These are phyloP conservation scores for Euphonia xanthogaster DNA, from an alignment of 2,797 vertebrate genomes.

Conservation along the genomic window DNA sequence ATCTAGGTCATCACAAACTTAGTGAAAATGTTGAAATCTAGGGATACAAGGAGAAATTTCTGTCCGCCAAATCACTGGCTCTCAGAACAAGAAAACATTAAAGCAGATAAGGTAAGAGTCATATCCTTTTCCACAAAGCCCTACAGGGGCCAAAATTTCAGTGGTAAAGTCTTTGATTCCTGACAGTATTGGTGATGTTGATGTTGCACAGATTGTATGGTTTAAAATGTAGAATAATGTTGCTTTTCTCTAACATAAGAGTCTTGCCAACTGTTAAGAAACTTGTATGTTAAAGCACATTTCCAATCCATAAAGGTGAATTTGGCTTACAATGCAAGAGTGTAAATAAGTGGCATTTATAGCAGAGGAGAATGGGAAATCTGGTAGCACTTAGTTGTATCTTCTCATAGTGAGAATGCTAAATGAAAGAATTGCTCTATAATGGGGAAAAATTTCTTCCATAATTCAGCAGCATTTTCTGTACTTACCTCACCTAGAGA, in stretches of 20 bases:
- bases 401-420: not conserved
- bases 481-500: not conserved
- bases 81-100: constrained; percentile 95
- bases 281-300: not conserved
- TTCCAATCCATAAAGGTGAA: not conserved
- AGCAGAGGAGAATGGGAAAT: not conserved
- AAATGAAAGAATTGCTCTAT: not conserved
- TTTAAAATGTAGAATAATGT: not conserved
- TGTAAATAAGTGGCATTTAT: not conserved
- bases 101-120: constrained; percentile 90
- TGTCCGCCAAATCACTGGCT: constrained; percentile 96
- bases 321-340: not conserved
- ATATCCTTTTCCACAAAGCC: not conserved
- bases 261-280: not conserved
- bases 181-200: not conserved
- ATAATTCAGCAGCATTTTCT: not conserved
- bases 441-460: not conserved
- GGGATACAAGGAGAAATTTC: constrained; percentile 93
- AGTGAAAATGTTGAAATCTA: constrained; percentile 98
- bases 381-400: not conserved
- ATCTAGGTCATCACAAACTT: constrained; percentile 94
- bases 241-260: not conserved
- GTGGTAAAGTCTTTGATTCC: not conserved
- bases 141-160: not conserved
- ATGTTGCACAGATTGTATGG: not conserved